Evolutionary conservation across 2,113 vertebrate genomes (phyloP).

Genomic region (Amphiprion ocellaris): DNA sequence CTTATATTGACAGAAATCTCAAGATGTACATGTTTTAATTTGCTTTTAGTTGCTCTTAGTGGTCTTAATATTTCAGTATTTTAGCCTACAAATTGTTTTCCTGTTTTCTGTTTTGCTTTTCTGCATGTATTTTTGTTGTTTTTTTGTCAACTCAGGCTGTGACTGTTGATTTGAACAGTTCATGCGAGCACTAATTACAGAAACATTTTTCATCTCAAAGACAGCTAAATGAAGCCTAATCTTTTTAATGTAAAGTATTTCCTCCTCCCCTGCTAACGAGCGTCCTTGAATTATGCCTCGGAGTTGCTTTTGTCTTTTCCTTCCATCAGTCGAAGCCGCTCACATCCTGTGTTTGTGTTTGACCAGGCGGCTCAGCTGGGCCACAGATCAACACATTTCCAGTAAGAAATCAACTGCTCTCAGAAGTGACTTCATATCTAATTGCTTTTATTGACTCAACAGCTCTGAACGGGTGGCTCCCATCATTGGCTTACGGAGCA

Average conservation of each 20-base stretch:
- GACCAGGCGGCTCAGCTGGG: slow-evolving; percentile 4
- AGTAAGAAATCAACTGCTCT: slow-evolving; percentile 71
- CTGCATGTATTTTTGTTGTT: no score
- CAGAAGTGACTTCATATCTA: slow-evolving; percentile 77
- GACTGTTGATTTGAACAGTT: no score
- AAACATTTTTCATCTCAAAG: background rate
- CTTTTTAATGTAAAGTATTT: slow-evolving; percentile 4
- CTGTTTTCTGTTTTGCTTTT: no score
- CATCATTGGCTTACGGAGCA: slow-evolving; percentile 43
- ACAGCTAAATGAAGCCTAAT: background rate
- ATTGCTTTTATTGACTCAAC: slow-evolving; percentile 81
- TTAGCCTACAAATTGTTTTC: no score
- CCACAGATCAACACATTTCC: slow-evolving; percentile 77
- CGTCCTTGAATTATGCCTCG: background rate
- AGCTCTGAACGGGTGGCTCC: slow-evolving; percentile 37
- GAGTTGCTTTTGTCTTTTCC: slow-evolving; percentile 50
- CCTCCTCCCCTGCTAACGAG: slow-evolving; percentile 16
- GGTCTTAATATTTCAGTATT: no score
- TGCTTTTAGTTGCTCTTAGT: no score
- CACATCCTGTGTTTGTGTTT: slow-evolving; percentile 26
- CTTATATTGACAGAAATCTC: no score
- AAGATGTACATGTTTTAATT: no score
- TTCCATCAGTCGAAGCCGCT: slow-evolving; percentile 49
- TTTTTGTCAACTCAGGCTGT: no score
- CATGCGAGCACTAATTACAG: background rate